These are phyloP conservation scores for Gisinianus flammeolus DNA, from an alignment of 2,888 invertebrate species.

Conservation along the genomic window DNA sequence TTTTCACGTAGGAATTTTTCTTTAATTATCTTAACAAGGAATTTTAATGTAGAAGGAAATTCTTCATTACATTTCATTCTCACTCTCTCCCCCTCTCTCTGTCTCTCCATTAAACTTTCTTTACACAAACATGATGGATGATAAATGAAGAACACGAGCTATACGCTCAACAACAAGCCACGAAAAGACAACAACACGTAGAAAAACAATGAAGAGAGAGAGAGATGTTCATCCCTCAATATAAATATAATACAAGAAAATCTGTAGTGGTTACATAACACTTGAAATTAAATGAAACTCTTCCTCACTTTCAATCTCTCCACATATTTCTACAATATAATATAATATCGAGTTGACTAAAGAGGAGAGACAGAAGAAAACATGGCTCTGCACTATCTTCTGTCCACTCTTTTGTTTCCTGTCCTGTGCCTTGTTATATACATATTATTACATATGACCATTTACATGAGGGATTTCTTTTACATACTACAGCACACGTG, in stretches of 20 bases:
- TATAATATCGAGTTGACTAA: too few species aligned
- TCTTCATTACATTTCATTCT: background rate
- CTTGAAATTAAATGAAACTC: background rate
- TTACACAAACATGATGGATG: background rate
- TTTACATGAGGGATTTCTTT: too few species aligned
- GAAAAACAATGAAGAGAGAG: background rate
- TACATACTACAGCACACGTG: too few species aligned
- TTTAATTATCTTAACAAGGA: conserved; percentile 29
- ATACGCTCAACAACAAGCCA: conserved; percentile 19
- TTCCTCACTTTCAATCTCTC: background rate
- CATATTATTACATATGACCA: conserved; percentile 5
- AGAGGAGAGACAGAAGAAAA: background rate
- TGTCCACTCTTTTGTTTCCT: background rate
- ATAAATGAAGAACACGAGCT: conserved; percentile 27
- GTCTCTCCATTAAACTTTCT: background rate
- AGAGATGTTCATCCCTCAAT: background rate
- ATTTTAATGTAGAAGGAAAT: conserved; percentile 21
- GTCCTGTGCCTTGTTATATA: conserved; percentile 10
- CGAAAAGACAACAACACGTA: background rate
- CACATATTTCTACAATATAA: too few species aligned
- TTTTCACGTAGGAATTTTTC: conserved; percentile 11
- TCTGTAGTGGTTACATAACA: background rate
- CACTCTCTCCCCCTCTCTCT: background rate
- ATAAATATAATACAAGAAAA: conserved; percentile 1
- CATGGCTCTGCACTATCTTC: background rate